Percentiles rank a stretch among this genome's conserved stretches.
phyloP scores from a whole-genome alignment of 2,113 vertebrate genomes.

The Cryptoleucopteryx plumbea region DNA sequence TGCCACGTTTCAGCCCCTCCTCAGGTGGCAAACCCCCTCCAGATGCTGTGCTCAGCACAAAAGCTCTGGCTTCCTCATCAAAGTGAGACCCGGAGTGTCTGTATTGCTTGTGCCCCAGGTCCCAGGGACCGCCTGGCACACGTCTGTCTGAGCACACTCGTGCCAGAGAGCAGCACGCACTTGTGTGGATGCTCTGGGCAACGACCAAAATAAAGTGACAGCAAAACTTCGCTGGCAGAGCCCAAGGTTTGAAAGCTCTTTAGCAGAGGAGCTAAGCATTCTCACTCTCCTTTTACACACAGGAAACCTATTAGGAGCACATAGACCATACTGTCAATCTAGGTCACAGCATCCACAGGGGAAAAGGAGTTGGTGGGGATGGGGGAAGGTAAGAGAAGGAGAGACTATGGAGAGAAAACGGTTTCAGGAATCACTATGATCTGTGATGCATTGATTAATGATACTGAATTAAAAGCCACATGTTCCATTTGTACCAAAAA shows the following conservation, averaged over 20 bases:
- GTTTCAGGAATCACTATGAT: not conserved
- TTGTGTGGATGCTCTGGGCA: fast-evolving
- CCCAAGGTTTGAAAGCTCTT: not conserved
- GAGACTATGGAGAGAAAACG: not conserved
- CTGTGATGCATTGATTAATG: not conserved
- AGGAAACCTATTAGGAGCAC: not conserved
- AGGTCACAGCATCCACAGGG: not conserved
- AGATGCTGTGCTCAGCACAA: not conserved
- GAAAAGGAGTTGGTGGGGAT: not conserved
- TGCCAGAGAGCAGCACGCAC: not conserved
- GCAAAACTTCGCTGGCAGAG: not conserved
- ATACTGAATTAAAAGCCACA: not conserved
- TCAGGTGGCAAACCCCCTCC: fast-evolving
- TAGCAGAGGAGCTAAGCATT: not conserved
- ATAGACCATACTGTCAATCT: not conserved
- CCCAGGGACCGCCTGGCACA: not conserved
- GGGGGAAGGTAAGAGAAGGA: not conserved
- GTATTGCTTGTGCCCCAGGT: not conserved
- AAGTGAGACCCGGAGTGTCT: not conserved
- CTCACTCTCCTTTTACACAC: not conserved
- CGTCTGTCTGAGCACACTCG: fast-evolving
- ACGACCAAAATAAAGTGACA: not conserved
- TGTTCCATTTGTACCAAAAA: not conserved
- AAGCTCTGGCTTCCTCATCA: not conserved
- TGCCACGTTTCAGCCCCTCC: not conserved